Conservation (phyloP, 2,113 vertebrate species). For the Zapornia atra region DNA sequence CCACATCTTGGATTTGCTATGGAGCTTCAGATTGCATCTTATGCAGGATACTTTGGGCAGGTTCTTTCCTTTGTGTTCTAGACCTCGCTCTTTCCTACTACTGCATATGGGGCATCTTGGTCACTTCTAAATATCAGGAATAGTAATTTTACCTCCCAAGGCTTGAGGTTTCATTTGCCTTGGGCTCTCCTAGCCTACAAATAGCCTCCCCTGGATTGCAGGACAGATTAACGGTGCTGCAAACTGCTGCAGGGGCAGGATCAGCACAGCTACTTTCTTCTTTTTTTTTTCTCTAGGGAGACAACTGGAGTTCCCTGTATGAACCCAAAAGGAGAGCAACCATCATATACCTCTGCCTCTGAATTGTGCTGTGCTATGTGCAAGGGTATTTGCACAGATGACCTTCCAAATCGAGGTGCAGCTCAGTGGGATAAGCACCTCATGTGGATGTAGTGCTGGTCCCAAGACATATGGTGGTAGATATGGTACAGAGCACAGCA, state of each 20-base stretch:
- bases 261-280: neutral
- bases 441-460: neutral
- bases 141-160: neutral
- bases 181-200: neutral
- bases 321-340: neutral
- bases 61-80: neutral
- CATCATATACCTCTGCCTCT: neutral
- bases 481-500: neutral
- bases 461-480: neutral
- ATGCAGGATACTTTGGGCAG: neutral
- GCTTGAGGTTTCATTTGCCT: neutral
- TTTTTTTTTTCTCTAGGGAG: neutral
- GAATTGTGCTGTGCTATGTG: neutral
- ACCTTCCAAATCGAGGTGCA: neutral
- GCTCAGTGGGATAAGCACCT: neutral
- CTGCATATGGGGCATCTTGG: neutral
- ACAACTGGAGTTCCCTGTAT: neutral
- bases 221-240: neutral
- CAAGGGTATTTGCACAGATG: neutral
- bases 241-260: neutral
- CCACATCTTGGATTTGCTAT: neutral
- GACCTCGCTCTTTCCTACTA: neutral
- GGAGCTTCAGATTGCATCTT: neutral
- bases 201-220: neutral
- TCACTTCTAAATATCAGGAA: neutral